Evolutionary conservation across 2,797 vertebrate genomes (phyloP), one percentile per base, ranked within the genome.

Genomic region (Ctenopoma kingsleyae): DNA sequence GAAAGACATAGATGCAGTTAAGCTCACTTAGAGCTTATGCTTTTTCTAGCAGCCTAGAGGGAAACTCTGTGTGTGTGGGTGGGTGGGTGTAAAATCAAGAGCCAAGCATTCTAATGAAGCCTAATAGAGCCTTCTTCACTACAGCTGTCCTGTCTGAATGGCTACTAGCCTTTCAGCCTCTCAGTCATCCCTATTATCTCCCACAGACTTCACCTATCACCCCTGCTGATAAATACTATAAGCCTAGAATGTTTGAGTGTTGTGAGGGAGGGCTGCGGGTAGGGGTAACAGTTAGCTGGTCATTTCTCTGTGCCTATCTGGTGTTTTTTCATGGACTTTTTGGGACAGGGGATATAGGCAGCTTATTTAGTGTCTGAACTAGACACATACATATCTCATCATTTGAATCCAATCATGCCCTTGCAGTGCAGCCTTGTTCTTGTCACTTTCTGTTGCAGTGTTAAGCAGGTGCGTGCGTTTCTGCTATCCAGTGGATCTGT

Each of bases 141-240:
- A 65, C 82, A 81, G 79, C 76, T 86, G 82, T 80, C 86, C 87
- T 83, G 76, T 80, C 60, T 85, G 82, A 88, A 81, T 84, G 81
- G 78, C 68, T 80, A 71, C 81, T 72, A 73, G 85, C 81, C 57
- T 87, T 86, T 88, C 83, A 90, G 81, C 73, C 81, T 76, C 77
- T 82, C 85, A 80, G 66, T 88, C 85, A 77, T 87, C 83, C 71
- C 80, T 74, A 86, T 90, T 91, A 90, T 90, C 85, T 87, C 78
- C 81, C 78, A 74, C 73, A 74, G 85, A 67, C 85, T 82, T 86
- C 85, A 83, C 86, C 84, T 87, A 82, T 87, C 80, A 87, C 82
- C 80, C 87, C 84, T 25, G 74, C 88, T 87, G 88, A 64, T 83
- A 81, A 91, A 82, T 76, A 69, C 86, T 78, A 80, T 86, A 90